A percentile compares a stretch with the other conserved stretches of the same genome.
Conservation (phyloP, 2,797 vertebrate species). For the Melanotaenia maccullochi region DNA sequence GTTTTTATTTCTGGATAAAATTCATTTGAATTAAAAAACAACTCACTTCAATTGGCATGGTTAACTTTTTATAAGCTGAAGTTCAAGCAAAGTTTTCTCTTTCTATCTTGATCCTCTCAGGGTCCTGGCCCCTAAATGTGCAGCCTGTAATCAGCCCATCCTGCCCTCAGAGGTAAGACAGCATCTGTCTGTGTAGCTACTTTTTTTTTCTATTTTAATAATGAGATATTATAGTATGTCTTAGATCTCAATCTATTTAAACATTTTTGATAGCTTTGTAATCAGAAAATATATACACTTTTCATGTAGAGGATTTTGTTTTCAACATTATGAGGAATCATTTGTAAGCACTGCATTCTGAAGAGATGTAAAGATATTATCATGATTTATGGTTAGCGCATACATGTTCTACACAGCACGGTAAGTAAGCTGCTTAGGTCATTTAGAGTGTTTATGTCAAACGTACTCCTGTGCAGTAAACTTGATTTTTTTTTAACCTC, state of each 20-base stretch:
- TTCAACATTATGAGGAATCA: no score
- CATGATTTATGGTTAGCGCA: neutral
- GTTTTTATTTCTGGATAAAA: slow-evolving; percentile 11
- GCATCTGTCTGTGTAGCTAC: slow-evolving; percentile 26
- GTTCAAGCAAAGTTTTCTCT: slow-evolving; percentile 11
- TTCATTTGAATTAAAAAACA: neutral
- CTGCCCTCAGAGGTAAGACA: slow-evolving; percentile 91
- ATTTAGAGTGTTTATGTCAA: neutral
- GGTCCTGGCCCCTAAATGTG: slow-evolving; percentile 96
- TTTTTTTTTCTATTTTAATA: neutral
- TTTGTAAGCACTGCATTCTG: neutral
- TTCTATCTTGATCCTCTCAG: slow-evolving; percentile 65
- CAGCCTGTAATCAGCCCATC: slow-evolving; percentile 92
- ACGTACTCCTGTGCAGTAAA: neutral
- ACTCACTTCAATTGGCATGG: neutral
- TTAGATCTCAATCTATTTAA: no score
- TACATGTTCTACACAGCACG: no score
- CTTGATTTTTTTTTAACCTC: neutral
- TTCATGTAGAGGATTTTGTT: no score
- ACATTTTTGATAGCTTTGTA: no score
- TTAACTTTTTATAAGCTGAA: neutral
- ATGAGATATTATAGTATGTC: neutral
- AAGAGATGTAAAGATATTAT: neutral
- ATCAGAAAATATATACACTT: no score
- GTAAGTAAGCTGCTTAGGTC: no score